Evolutionary conservation across 1,140 invertebrate species (phyloP), one percentile per base, ranked within the genome.

Genomic region (Adoxophyes honmai): DNA sequence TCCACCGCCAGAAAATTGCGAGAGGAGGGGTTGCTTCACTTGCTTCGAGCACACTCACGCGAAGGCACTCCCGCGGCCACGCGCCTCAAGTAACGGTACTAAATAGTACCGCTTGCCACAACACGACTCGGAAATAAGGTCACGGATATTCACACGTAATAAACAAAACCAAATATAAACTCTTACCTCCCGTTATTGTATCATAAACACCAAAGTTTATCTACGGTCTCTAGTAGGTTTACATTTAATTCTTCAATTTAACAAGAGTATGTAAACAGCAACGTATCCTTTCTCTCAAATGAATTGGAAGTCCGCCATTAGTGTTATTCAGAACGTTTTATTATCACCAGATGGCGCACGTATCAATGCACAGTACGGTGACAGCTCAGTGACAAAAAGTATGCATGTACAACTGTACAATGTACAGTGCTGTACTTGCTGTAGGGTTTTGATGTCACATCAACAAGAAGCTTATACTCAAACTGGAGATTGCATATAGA

Each of bases 231-330:
- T 35, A 35, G 38, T 37, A 39, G 51, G 52, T 59, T 15, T 56
- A 55, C 52, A 61, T 57, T 61, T 60, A 60, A 55, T 62, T 57
- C 57, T 48, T 63, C 60, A 52, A 61, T 55, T 48, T 64, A 61
- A 65, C 52, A 72, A 72, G 55, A 38, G 44, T 42, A 65, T 65
- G 55, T 82, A 78, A 81, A 82, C 69, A 74, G 72, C 64, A 63
- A 66, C 61, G 60, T 69, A 70, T 69, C 68, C 72, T 73, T 70
- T 64, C 71, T 79, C 70, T 76, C 84, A 75, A 71, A 86, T 75
- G 84, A 63, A 86, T 83, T 84, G 78, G 77, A 73, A n/a, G 67
- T 80, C 80, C 80, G 86, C 87, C 87, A 89, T 89, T 79, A 86
- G 74, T 83, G 71, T 86, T 86, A 78, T 66, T 52, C 55, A 66